A percentile compares a stretch with the other conserved stretches of the same genome.
Conservation (phyloP, 2,113 vertebrate genomes). For the Argyrosomus japonicus region DNA sequence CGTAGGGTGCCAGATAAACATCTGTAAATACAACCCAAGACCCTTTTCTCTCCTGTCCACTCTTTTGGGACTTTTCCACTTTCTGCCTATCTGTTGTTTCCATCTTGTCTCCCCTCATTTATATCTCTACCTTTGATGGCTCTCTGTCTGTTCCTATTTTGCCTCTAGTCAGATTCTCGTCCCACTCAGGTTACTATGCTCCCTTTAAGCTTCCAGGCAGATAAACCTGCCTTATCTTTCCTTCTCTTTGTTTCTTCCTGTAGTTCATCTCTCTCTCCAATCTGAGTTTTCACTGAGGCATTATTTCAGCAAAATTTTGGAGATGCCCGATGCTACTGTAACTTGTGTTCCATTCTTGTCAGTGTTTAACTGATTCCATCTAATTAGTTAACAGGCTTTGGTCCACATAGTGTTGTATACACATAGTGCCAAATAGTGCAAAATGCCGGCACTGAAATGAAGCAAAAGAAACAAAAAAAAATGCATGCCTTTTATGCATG, state of each 20-base stretch:
- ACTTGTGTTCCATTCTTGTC: not conserved
- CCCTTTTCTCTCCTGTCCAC: not conserved
- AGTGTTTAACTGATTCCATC: not conserved
- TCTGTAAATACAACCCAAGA: conserved; percentile 32
- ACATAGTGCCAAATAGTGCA: too few relatives aligned
- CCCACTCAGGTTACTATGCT: conserved; percentile 15
- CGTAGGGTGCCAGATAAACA: conserved; percentile 37
- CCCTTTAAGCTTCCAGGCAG: conserved; percentile 2
- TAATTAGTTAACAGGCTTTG: not conserved
- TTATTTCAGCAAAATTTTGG: not conserved
- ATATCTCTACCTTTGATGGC: conserved; percentile 28
- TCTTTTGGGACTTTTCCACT: not conserved
- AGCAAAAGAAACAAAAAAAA: too few relatives aligned
- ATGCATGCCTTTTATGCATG: too few relatives aligned
- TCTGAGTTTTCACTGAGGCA: not conserved
- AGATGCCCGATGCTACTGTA: not conserved
- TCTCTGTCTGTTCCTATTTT: conserved; percentile 21
- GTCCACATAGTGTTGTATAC: too few relatives aligned
- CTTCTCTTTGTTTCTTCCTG: not conserved
- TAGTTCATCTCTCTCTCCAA: not conserved
- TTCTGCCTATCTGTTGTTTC: conserved; percentile 9
- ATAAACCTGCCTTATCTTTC: not conserved
- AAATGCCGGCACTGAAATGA: too few relatives aligned
- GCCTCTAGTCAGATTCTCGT: conserved; percentile 10
- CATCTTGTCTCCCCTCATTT: conserved; percentile 27